Evolutionary conservation across 2,113 vertebrate species (phyloP).

Genomic region (Oryctolagus cuniculus): mOryCun1.1 NC_091433.1:186484501-186485000

Average conservation of each 20-base stretch:
- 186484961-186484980: constrained; percentile 17
- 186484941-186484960: not conserved
- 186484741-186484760: rapidly evolving
- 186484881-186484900: not conserved
- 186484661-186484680: not conserved
- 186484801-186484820: not conserved
- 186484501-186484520: not conserved
- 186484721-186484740: not conserved
- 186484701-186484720: no score
- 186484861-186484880: not conserved
- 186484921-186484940: not conserved
- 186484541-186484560: rapidly evolving
- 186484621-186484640: not conserved
- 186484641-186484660: rapidly evolving
- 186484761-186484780: not conserved
- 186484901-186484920: not conserved
- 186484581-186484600: not conserved
- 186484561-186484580: not conserved
- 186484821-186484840: not conserved
- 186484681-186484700: not conserved
- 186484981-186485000: not conserved
- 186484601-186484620: not conserved
- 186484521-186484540: rapidly evolving
- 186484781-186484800: not conserved
- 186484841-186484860: constrained; percentile 1